Conservation (phyloP, 2,888 invertebrate species). For the Trichopria drosophilae region DNA sequence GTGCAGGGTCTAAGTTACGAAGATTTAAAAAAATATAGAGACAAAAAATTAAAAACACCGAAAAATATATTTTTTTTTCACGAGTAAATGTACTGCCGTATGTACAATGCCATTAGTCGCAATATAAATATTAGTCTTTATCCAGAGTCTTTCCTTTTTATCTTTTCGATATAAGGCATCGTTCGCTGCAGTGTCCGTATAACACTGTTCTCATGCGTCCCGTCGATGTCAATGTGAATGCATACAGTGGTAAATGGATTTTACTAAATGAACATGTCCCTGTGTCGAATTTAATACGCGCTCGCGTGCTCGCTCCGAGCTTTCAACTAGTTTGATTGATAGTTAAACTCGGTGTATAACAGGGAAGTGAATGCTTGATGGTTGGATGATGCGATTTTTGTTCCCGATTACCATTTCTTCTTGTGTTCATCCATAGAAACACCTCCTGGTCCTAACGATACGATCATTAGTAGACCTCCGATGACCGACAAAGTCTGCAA, state of each 20-base stretch:
- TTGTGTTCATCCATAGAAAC: constrained; percentile 99
- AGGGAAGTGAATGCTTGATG: constrained; percentile 25
- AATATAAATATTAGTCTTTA: constrained; percentile 46
- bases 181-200: no score
- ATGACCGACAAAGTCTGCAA: constrained; percentile 97
- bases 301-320: constrained; percentile 16
- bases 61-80: constrained; percentile 46
- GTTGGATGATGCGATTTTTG: constrained; percentile 8
- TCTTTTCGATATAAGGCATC: no score
- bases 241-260: no score
- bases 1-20: constrained; percentile 26
- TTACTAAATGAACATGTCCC: no score
- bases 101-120: constrained; percentile 51
- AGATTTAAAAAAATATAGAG: constrained; percentile 31
- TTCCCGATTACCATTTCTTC: constrained; percentile 92
- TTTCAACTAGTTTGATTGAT: constrained; percentile 23
- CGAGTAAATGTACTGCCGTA: constrained; percentile 50
- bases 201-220: no score
- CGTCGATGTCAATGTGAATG: no score
- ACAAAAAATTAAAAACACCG: constrained; percentile 42
- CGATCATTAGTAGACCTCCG: constrained; percentile 97
- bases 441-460: constrained; percentile 96
- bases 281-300: no score
- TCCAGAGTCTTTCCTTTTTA: no score
- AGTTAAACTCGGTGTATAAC: constrained; percentile 17